Evolutionary conservation across 2,797 vertebrate species (phyloP), one percentile per base, ranked within the genome.

Genomic region (Aeoliscus strigatus): DNA sequence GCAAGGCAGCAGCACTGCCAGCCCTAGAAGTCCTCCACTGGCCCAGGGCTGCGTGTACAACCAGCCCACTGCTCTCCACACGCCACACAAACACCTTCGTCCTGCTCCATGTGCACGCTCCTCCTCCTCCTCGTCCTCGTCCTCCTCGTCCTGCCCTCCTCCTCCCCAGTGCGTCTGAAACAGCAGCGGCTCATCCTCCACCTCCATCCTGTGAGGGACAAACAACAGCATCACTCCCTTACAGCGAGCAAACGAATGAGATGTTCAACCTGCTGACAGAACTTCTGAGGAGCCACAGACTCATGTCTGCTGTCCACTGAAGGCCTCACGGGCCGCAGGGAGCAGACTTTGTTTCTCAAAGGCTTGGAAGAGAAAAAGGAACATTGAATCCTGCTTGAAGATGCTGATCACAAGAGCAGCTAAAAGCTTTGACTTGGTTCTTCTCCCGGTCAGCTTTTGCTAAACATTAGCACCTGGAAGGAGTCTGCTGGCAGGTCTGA

Each of bases 1-100:
- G 1, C 91, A 86, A 1, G 95, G 94, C n/a, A 98, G 82, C 50
- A 91, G 73, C 54, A 94, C 90, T 27, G 89, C 92, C 15, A 89
- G 71, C 48, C 89, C 90, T 27, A 98, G 79, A 28, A 96, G 79
- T 46, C 86, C 73, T 18, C 87, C 79, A 0, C 94, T 94, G 0
- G 88, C 91, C 75, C 84, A 94, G 0, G 92, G 91, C 27, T 90
- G 90, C 11, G 93, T 96, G 75, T 96, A 97, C 13, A 92, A 69
- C 91, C 91, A 96, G 8, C 91, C 94, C 14, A 95, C 85, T 0
- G 73, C 77, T 45, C 83, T 88, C 93, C 94, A 98, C 53, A 92
- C 78, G 7, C 93, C 68, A 82, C 87, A 26, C 66, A 84, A 63
- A 21, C 72, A 74, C 68, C 84, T 80, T 1, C 60, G 75, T 47